A percentile compares a stretch with the other conserved stretches of the same genome.
These are phyloP conservation scores for Athrips mouffetella DNA, from an alignment of 2,888 invertebrate genomes.

Conservation along the genomic window DNA sequence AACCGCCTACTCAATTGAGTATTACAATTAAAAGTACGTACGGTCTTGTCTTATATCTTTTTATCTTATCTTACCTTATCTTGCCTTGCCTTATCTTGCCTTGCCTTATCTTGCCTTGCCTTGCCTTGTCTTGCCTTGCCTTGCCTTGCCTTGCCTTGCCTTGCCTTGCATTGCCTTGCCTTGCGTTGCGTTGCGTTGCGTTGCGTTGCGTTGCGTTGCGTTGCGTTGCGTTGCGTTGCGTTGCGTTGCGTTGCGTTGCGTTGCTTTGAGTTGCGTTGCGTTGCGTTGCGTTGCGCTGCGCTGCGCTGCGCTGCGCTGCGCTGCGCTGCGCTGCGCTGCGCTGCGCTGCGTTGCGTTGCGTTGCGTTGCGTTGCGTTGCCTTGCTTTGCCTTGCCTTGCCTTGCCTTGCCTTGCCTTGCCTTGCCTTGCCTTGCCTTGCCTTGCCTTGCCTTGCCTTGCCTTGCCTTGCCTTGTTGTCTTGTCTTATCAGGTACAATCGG, in stretches of 20 bases:
- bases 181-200: neutral
- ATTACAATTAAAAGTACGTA: no score
- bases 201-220: neutral
- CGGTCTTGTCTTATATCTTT: no score
- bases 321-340: neutral
- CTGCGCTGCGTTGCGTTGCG: neutral
- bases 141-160: slow-evolving; percentile 1
- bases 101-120: neutral
- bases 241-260: neutral
- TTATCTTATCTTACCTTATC: neutral
- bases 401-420: neutral
- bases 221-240: neutral
- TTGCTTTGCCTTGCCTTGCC: neutral
- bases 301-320: neutral
- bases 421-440: neutral
- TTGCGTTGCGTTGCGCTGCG: neutral
- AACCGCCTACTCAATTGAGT: no score
- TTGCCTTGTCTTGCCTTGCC: slow-evolving; percentile 1
- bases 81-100: neutral
- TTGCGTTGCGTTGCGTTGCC: neutral
- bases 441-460: neutral
- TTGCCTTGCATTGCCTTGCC: slow-evolving; percentile 5
- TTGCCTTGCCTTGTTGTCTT: neutral
- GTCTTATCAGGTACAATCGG: no score
- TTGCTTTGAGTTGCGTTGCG: neutral